Evolutionary conservation across 1,140 invertebrate species (phyloP), one percentile per base, ranked within the genome.

Genomic region (Drosophila seguyi): DNA sequence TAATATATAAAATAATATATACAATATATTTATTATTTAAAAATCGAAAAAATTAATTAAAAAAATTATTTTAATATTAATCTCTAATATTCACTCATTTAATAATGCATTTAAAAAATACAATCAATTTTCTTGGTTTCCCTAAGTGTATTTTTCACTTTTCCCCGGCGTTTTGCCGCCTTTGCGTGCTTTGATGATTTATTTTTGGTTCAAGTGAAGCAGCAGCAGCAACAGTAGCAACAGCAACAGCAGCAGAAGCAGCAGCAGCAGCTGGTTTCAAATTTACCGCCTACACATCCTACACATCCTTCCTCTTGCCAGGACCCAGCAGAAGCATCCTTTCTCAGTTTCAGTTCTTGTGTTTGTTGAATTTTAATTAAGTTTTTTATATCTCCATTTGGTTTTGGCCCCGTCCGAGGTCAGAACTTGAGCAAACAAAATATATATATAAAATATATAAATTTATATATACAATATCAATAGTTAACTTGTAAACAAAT

Each of bases 281-380:
- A 74, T 66, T 57, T 66, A 53, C 34, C 48, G 42, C 48, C 29
- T 34, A n/a, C 34, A 60, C 34, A 60, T 38, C 36, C 8, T 10
- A 11, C 25, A 27, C 6, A 11, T 36, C 20, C 18, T n/a, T 25
- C 20, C 18, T n/a, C 20, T 36, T 36, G n/a, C 31, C 27, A 18
- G n/a, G 16, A 13, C 67, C 13, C 16, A 31, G 45, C 66, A 45
- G 39, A 48, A 48, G 25, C 39, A 47, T 69, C n/a, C 34, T 18
- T 50, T 38, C 52, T 31, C 52, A 27, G 66, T 59, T 50, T 25
- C 52, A 53, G 50, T 36, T 53, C 31, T 38, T 38, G 52, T 72
- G 53, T 72, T 72, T 59, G 69, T 29, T 48, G 53, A 74, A 74
- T 74, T 74, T 61, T 74, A 61, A 74, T 74, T 74, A 59, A 62